Percentiles rank a stretch among this genome's conserved stretches.
Conservation (phyloP, 2,797 vertebrate species). For the Meda fulgida region DNA sequence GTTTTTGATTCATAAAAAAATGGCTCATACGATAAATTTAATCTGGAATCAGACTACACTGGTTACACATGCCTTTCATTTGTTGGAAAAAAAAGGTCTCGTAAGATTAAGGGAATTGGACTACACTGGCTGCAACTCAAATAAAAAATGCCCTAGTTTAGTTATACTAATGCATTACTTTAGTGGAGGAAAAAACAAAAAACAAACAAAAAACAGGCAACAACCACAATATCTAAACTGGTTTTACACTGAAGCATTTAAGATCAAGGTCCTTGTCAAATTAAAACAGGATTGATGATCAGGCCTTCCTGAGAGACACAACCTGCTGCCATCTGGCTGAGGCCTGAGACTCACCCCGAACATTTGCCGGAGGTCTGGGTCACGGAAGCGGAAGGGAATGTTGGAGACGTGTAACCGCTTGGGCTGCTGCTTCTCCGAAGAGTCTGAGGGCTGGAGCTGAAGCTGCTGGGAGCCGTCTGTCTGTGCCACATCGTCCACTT, state of each 20-base stretch:
- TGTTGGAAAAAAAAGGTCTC: neutral
- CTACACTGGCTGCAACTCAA: neutral
- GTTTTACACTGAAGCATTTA: neutral
- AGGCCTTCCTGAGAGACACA: conserved; percentile 1
- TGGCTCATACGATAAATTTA: neutral
- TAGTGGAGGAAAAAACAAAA: too few relatives aligned
- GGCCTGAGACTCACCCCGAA: conserved; percentile 88
- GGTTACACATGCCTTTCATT: neutral
- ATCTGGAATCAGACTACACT: neutral
- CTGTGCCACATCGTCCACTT: conserved; percentile 93
- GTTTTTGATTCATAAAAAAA: neutral
- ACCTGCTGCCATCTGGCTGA: conserved; percentile 18
- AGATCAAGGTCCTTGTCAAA: conserved; percentile 33
- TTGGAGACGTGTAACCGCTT: conserved; percentile 98
- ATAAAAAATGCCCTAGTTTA: neutral
- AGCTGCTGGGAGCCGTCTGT: conserved; percentile 91
- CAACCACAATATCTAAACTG: neutral
- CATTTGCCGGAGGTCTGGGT: conserved; percentile 98
- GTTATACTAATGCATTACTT: neutral
- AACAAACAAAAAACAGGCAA: neutral
- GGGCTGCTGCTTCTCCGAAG: conserved; percentile 95
- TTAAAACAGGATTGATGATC: conserved; percentile 29
- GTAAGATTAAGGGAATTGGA: neutral
- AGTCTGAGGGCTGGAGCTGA: conserved; percentile 87
- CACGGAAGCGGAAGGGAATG: conserved; percentile 99